phyloP scores from a whole-genome alignment of 1,140 invertebrate genomes.

The Agrypnia vestita region DNA sequence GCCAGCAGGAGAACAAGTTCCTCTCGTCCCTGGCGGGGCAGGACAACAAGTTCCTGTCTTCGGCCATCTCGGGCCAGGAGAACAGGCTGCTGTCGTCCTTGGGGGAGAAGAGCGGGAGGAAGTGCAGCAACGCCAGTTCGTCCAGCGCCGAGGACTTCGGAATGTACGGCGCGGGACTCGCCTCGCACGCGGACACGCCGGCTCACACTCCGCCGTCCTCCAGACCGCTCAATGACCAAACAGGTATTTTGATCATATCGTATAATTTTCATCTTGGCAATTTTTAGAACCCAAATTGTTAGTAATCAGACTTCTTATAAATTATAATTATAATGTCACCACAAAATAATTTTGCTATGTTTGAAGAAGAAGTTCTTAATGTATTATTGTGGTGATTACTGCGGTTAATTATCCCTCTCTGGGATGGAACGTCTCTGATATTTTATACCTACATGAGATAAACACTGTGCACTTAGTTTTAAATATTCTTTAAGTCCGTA shows the following conservation, averaged over 20 bases:
- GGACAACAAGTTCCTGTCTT: constrained; percentile 67
- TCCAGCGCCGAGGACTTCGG: constrained; percentile 88
- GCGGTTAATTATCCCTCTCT: no score
- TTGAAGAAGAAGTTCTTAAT: no score
- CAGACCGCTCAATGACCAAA: constrained; percentile 76
- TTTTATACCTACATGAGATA: no score
- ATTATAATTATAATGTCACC: no score
- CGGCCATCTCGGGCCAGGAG: constrained; percentile 66
- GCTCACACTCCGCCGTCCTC: constrained; percentile 71
- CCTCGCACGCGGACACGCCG: constrained; percentile 74
- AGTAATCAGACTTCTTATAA: no score
- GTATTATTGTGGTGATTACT: no score
- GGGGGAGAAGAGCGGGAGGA: constrained; percentile 75
- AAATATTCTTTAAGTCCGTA: no score
- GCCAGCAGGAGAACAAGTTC: constrained; percentile 71
- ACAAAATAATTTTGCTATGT: no score
- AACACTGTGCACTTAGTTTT: no score
- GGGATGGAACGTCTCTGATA: no score
- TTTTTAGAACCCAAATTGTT: no score
- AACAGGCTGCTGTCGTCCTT: constrained; percentile 67
- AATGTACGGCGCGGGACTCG: constrained; percentile 74
- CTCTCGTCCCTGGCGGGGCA: constrained; percentile 69
- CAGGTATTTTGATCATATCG: constrained; percentile 65
- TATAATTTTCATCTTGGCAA: no score
- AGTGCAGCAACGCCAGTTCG: constrained; percentile 83